Evolutionary conservation across 2,888 invertebrate genomes (phyloP).

Genomic region (Allophyes oxyacanthae): DNA sequence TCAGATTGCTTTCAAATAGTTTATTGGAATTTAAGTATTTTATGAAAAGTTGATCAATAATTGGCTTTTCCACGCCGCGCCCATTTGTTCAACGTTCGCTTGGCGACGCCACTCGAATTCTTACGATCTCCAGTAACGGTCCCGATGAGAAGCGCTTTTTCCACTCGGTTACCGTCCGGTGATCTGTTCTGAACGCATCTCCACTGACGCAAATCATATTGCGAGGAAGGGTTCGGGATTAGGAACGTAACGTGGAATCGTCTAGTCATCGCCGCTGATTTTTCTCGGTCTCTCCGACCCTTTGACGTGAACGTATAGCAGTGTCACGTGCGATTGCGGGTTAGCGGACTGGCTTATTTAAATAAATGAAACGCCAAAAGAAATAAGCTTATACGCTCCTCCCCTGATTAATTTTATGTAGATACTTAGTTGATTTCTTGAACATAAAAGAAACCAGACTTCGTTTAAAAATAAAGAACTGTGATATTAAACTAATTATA

Average conservation of each 20-base stretch:
- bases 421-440: no score
- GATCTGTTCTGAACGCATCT: slow-evolving; percentile 87
- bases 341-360: slow-evolving; percentile 43
- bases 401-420: not conserved
- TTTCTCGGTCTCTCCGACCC: slow-evolving; percentile 69
- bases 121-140: slow-evolving; percentile 72
- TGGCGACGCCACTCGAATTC: slow-evolving; percentile 73
- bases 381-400: no score
- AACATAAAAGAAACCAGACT: no score
- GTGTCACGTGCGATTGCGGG: slow-evolving; percentile 60
- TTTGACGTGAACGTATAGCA: slow-evolving; percentile 57
- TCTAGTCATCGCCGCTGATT: slow-evolving; percentile 84
- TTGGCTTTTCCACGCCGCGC: slow-evolving; percentile 22
- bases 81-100: slow-evolving; percentile 51
- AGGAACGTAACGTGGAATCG: slow-evolving; percentile 75
- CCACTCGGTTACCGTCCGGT: slow-evolving; percentile 88
- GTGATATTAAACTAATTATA: no score
- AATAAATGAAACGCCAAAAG: slow-evolving; percentile 20
- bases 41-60: slow-evolving; percentile 42
- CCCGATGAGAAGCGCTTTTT: slow-evolving; percentile 88
- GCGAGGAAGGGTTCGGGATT: slow-evolving; percentile 86
- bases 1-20: no score
- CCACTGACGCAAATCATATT: slow-evolving; percentile 89
- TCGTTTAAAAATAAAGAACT: no score
- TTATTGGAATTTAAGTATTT: not conserved